A percentile compares a stretch with the other conserved stretches of the same genome.
These are phyloP conservation scores for Lacanobia oleracea DNA, from an alignment of 2,888 invertebrate genomes.

Conservation along the genomic window DNA sequence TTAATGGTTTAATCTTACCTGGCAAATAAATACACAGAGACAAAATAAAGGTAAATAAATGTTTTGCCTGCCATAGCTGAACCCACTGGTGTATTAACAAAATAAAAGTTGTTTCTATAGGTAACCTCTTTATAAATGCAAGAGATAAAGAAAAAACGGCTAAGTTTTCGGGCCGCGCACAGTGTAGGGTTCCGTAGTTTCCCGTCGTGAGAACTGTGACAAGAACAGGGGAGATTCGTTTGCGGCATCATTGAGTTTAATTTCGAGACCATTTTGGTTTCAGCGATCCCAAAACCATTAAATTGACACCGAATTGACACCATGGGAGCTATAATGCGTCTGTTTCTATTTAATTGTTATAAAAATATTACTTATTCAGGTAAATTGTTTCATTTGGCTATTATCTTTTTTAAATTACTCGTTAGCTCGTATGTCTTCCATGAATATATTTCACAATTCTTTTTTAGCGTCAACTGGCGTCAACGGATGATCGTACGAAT, in stretches of 20 bases:
- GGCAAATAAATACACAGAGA: slow-evolving; percentile 25
- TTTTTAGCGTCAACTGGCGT: no score
- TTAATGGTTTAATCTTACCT: slow-evolving; percentile 20
- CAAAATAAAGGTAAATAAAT: not conserved
- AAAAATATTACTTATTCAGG: no score
- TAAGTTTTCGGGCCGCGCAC: not conserved
- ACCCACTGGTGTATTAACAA: not conserved
- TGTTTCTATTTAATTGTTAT: not conserved
- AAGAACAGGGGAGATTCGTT: not conserved
- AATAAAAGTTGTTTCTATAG: not conserved
- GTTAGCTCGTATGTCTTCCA: no score
- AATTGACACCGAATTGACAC: no score
- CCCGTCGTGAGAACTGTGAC: not conserved
- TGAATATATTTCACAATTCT: no score
- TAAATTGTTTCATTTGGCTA: no score
- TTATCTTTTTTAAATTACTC: no score
- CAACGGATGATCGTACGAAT: not conserved
- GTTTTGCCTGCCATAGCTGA: slow-evolving; percentile 10
- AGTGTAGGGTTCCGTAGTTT: not conserved
- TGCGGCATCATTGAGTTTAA: no score
- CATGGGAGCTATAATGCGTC: not conserved
- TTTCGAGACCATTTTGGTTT: not conserved
- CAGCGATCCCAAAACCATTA: not conserved
- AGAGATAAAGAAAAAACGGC: slow-evolving; percentile 1
- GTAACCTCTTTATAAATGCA: not conserved